Base-by-base conservation (phyloP, 2,113 vertebrate genomes). In the Zingel zingel region DNA sequence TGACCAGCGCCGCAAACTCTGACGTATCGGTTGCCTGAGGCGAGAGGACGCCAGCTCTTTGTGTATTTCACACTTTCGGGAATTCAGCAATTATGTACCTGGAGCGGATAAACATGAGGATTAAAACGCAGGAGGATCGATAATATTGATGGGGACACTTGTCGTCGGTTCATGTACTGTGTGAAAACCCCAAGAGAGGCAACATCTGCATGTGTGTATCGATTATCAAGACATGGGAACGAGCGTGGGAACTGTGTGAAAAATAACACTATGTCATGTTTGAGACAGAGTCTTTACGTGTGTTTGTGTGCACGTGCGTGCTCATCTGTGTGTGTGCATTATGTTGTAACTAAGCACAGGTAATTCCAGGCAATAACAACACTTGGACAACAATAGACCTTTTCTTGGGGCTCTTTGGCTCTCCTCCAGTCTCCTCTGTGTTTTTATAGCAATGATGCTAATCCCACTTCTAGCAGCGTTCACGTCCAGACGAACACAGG, bases 291-390 rank as follows among this genome's bases (percentile, higher is more conserved):
- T 59, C 36, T 75, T 36, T 85, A 74, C 65, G 47, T 85, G 87
- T 86, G 72, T 76, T 27, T 54, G 39, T 83, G 64, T 75, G 59
- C 43, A 66, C 56, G 75, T 57, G 33, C 16, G 50, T 81, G 74
- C 89, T 74, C 57, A 19, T 75, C 66, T 58, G 59, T 86, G 80
- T 79, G 71, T 80, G 86, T 87, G 65, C 58, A 53, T 78, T 78
- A 66, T 86, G 84, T 84, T 77, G 89, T 77, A 84, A 90, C 88
- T 92, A 93, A 94, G 71, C 80, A 15, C 80, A 76, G 87, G 83
- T 94, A 89, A 94, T 82, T 86, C 89, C 76, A 78, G 18, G 77
- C 81, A 84, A 88, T 89, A 92, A 91, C 89, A 89, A 90, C 89
- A 91, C 84, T 86, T 78, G 71, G 66, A 86, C 87, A 90, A 94